These are phyloP conservation scores for Batillaria attramentaria DNA, from an alignment of 1,140 invertebrate species.

Conservation along the genomic window DNA sequence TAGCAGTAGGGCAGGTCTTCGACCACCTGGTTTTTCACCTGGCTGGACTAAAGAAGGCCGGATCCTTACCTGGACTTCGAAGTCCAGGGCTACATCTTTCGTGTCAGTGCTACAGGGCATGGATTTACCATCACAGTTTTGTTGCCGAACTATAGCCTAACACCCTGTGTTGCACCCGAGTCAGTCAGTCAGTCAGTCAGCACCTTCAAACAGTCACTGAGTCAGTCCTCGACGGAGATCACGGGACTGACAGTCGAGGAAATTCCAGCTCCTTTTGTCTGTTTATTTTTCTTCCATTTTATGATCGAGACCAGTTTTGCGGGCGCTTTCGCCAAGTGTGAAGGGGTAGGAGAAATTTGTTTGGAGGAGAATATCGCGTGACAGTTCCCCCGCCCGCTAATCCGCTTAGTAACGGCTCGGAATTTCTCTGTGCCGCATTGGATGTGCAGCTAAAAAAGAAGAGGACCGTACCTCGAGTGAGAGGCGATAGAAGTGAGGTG, in stretches of 20 bases:
- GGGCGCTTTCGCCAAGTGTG: neutral
- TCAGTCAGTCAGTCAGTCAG: no score
- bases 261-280: neutral
- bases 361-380: slow-evolving; percentile 1
- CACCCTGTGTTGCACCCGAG: no score
- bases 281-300: neutral
- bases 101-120: no score
- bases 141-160: no score
- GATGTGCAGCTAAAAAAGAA: neutral
- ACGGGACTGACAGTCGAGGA: no score
- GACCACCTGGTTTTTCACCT: no score
- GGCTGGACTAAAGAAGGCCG: no score
- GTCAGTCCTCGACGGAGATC: neutral
- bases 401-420: neutral
- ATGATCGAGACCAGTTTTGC: neutral
- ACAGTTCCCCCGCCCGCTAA: neutral
- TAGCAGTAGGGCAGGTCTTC: no score
- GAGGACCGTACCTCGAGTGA: no score
- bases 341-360: slow-evolving; percentile 1
- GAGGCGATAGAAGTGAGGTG: neutral
- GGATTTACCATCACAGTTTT: no score
- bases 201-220: neutral
- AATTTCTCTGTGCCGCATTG: slow-evolving; percentile 7
- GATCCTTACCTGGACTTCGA: no score
- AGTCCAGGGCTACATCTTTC: no score